Evolutionary conservation across 2,113 vertebrate species (phyloP).

Genomic region (Chaetura pelagica): DNA sequence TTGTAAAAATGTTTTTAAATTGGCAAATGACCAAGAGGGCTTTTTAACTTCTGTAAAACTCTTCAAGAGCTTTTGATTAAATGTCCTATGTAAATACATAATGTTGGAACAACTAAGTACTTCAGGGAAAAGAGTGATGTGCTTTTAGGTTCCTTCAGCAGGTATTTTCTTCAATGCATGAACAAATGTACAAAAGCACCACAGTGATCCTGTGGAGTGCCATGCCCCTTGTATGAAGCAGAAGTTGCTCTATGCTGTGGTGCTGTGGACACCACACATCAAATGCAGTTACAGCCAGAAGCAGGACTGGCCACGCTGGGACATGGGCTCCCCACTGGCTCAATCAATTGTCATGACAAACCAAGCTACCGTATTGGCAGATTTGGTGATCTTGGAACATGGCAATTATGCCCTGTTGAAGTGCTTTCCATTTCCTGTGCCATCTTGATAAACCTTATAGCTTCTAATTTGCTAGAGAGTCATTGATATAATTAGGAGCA

Average conservation of each 20-base stretch:
- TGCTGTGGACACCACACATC: accelerated
- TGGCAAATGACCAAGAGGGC: neutral
- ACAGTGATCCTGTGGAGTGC: accelerated
- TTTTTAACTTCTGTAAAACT: neutral
- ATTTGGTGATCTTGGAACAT: neutral
- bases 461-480: slow-evolving; percentile 58
- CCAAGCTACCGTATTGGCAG: neutral
- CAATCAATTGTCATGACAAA: neutral
- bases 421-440: slow-evolving; percentile 54
- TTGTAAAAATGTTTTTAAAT: neutral
- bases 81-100: neutral
- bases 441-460: slow-evolving; percentile 55
- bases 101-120: neutral
- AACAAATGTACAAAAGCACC: neutral
- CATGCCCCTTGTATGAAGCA: neutral
- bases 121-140: neutral
- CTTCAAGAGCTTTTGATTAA: neutral
- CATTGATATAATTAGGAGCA: slow-evolving; percentile 63
- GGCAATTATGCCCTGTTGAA: neutral
- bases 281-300: neutral
- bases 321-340: accelerated
- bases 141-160: neutral
- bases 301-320: accelerated
- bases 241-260: neutral
- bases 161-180: neutral